Evolutionary conservation across 2,888 invertebrate species (phyloP), one percentile per base, ranked within the genome.

Genomic region (Ochlodes sylvanus): DNA sequence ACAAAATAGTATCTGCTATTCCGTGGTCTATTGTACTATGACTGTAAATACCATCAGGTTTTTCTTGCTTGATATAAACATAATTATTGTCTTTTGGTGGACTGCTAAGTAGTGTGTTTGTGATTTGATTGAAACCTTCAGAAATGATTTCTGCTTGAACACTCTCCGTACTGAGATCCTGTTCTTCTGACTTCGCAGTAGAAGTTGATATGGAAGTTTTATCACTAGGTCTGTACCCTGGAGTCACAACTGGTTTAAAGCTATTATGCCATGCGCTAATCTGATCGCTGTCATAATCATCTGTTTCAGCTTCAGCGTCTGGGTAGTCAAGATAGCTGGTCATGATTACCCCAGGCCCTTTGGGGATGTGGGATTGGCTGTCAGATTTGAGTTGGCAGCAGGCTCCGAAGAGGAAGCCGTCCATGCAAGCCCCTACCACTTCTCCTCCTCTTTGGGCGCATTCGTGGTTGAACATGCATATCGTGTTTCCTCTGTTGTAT

Each of bases 401-500:
- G 0, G 98, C 97, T 1, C 98, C 98, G 79, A 98, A 98, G n/a
- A 97, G 94, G 83, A 97, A 97, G 0, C 98, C 97, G 79, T 98
- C 98, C 96, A 98, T 97, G 81, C 98, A 98, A 0, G 98, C 96
- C 0, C 98, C 98, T 0, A 98, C 97, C 0, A 74, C 98, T 81
- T 96, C 95, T 0, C 98, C 98, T 0, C 95, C 95, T 71, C 97
- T 93, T 75, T 96, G 96, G 0, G 94, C 94, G 82, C 98, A 98
- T 83, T 98, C 98, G 80, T 97, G 97, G 89, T 98, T 98, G 93
- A 98, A 98, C 98, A 98, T 98, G 88, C 98, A 98, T 79, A 97
- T 96, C 47, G 96, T 97, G 50, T 96, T 96, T 0, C 96, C 96
- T 75, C 94, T 92, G 76, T 95, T 95, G 55, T 94, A 93, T 73